A percentile compares a stretch with the other conserved stretches of the same genome.
phyloP scores from a whole-genome alignment of 1,140 invertebrate genomes.

The Artemia franciscana region DNA sequence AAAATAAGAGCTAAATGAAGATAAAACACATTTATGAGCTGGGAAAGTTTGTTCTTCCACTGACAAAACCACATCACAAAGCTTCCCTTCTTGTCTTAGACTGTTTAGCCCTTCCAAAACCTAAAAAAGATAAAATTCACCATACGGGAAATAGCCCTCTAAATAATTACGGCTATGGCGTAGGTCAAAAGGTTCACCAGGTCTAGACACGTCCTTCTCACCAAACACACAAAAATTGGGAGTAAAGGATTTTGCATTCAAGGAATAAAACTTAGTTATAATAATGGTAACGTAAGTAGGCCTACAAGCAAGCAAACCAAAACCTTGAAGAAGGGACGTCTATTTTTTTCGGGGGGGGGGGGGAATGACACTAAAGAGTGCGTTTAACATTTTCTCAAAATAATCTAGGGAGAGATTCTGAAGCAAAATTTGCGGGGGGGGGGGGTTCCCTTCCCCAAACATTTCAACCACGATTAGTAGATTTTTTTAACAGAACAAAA shows the following conservation, averaged over 20 bases:
- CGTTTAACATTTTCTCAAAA: no score
- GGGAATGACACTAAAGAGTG: no score
- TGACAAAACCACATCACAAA: conserved; percentile 26
- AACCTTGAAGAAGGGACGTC: no score
- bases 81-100: conserved; percentile 22
- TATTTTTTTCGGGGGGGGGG: no score
- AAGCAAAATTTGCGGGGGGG: no score
- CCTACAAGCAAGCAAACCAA: no score
- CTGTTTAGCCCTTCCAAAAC: conserved; percentile 28
- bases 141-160: background rate
- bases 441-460: no score
- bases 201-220: background rate
- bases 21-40: conserved; percentile 27
- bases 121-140: conserved; percentile 12
- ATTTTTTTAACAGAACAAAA: no score
- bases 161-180: background rate
- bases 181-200: background rate
- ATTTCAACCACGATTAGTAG: no score
- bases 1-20: conserved; percentile 27
- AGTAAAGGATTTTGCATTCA: background rate
- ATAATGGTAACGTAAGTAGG: background rate
- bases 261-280: background rate
- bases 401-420: no score
- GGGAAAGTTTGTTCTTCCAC: conserved; percentile 24
- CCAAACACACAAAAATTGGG: background rate